A percentile compares a stretch with the other conserved stretches of the same genome.
Evolutionary conservation across 1,140 invertebrate genomes (phyloP).

Genomic region (Chrysopa pallens): DNA sequence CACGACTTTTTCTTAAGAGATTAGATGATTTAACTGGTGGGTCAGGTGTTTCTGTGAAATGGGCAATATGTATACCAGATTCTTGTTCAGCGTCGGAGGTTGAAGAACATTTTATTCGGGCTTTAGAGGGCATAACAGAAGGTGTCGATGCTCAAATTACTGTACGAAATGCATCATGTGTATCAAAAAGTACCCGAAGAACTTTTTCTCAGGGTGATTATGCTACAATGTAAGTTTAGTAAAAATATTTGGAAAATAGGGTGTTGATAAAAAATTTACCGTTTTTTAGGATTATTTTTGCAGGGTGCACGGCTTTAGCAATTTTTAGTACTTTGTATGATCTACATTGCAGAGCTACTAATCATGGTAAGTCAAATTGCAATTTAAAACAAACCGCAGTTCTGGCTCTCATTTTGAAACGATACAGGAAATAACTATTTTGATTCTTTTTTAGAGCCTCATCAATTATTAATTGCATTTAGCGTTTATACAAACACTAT

Average conservation of each 20-base stretch:
- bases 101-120: conserved; percentile 10
- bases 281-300: no score
- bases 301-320: no score
- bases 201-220: not conserved
- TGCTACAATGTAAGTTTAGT: not conserved
- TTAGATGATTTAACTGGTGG: not conserved
- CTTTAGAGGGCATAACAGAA: conserved; percentile 8
- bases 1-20: not conserved
- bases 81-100: conserved; percentile 9
- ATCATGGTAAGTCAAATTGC: no score
- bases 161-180: conserved; percentile 7
- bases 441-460: no score
- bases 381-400: no score
- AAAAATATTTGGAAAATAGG: no score
- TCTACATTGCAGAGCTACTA: no score
- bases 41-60: not conserved
- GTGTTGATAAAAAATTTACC: no score
- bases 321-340: no score
- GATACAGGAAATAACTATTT: no score
- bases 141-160: conserved; percentile 8
- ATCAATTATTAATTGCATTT: not conserved
- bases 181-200: not conserved
- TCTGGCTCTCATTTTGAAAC: no score
- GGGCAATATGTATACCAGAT: conserved; percentile 13
- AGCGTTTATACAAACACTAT: not conserved